Evolutionary conservation across 2,797 vertebrate species (phyloP).

Genomic region (Eutrigla gurnardus): DNA sequence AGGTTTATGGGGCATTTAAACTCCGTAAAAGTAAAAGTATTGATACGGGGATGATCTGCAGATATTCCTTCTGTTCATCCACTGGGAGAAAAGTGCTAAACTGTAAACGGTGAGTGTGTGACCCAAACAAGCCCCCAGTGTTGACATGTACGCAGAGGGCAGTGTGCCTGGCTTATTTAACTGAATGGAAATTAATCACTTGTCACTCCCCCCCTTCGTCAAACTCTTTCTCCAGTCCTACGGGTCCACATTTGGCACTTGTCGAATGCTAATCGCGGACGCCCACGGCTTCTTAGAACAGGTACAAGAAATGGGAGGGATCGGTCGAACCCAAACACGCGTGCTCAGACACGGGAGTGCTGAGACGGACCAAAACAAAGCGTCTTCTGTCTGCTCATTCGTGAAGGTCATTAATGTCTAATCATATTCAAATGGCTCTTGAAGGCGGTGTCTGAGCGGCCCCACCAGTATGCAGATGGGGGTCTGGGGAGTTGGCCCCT

Average conservation of each 20-base stretch:
- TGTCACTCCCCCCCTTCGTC: constrained; percentile 42
- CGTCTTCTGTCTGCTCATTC: constrained; percentile 53
- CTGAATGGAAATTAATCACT: constrained; percentile 58
- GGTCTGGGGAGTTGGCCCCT: constrained; percentile 38
- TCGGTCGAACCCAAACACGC: background rate
- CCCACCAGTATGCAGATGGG: constrained; percentile 65
- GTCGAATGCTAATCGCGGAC: background rate
- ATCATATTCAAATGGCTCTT: constrained; percentile 68
- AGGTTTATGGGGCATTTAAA: background rate
- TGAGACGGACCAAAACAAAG: constrained; percentile 39
- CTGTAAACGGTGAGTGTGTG: constrained; percentile 53
- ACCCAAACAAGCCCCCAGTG: constrained; percentile 57
- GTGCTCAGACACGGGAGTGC: constrained; percentile 29
- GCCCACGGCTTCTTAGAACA: background rate
- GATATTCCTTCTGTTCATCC: background rate
- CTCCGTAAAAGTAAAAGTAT: background rate
- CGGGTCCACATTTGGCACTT: constrained; percentile 32
- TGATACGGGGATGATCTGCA: background rate
- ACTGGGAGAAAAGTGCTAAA: constrained; percentile 22
- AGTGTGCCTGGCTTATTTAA: constrained; percentile 65
- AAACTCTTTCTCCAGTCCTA: constrained; percentile 2
- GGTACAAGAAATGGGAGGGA: background rate
- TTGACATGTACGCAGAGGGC: constrained; percentile 76
- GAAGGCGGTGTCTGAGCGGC: constrained; percentile 48
- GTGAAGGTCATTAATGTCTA: constrained; percentile 62